Evolutionary conservation across 1,140 invertebrate species (phyloP).

Genomic region (Nephila pilipes): DNA sequence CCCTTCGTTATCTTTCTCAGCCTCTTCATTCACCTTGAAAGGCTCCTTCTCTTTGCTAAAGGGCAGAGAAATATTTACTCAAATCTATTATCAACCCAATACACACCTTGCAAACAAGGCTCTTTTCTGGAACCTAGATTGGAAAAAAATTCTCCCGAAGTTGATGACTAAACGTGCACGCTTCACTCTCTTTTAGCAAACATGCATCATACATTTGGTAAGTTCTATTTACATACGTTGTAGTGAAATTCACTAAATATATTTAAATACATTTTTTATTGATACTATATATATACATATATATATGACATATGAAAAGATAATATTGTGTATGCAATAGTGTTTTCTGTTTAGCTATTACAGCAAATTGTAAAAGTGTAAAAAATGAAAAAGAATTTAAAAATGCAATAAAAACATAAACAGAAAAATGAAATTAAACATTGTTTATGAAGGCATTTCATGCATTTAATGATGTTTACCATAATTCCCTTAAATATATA

Average conservation of each 20-base stretch:
- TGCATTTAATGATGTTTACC: no score
- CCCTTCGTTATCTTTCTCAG: constrained; percentile 67
- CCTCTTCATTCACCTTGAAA: constrained; percentile 66
- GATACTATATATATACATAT: not conserved
- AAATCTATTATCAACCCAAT: constrained; percentile 18
- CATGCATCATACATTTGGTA: no score
- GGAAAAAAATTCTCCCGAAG: constrained; percentile 9
- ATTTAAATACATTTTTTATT: not conserved
- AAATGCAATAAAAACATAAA: no score
- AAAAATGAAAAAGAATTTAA: no score
- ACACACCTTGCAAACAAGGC: constrained; percentile 7
- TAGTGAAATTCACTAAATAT: not conserved
- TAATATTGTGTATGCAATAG: no score
- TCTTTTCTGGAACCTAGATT: not conserved
- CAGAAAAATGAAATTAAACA: no score
- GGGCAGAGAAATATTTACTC: constrained; percentile 66
- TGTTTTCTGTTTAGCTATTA: no score
- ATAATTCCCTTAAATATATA: no score
- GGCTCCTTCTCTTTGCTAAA: constrained; percentile 77
- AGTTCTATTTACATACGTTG: no score
- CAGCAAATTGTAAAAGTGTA: no score
- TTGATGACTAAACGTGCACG: not conserved
- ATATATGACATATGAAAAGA: no score
- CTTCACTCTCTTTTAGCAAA: not conserved
- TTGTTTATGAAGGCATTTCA: no score